Evolutionary conservation across 1,140 invertebrate genomes (phyloP).

Genomic region (Drosophila tropicalis): DNA sequence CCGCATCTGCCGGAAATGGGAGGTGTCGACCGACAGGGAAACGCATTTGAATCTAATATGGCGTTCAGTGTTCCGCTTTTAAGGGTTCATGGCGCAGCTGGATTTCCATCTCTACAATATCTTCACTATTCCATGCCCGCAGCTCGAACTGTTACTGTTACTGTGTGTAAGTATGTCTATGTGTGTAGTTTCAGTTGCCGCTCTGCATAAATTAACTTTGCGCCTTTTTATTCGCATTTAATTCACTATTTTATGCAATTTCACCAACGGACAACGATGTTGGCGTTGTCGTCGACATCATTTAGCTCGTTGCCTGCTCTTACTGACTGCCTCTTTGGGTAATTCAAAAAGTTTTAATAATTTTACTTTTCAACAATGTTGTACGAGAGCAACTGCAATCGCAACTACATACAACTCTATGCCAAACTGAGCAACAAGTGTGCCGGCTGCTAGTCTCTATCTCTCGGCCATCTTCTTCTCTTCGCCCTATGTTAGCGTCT

Average conservation of each 20-base stretch:
- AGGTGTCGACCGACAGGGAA: constrained; percentile 69
- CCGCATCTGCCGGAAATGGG: constrained; percentile 46
- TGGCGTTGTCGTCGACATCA: constrained; percentile 45
- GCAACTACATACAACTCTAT: not conserved
- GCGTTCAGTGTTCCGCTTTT: constrained; percentile 67
- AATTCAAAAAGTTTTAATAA: constrained; percentile 76
- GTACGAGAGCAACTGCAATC: constrained; percentile 28
- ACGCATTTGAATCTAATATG: constrained; percentile 76
- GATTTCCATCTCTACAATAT: constrained; percentile 19
- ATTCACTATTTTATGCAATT: constrained; percentile 55
- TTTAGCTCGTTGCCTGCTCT: constrained; percentile 59
- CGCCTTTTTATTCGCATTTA: constrained; percentile 66
- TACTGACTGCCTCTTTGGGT: constrained; percentile 32
- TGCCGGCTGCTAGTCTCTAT: constrained; percentile 6
- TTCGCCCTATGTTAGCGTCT: too few species aligned
- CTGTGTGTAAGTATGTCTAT: constrained; percentile 26
- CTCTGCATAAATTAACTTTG: constrained; percentile 69
- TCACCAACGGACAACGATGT: constrained; percentile 32
- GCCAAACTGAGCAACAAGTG: constrained; percentile 56
- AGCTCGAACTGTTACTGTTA: constrained; percentile 12
- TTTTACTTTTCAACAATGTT: constrained; percentile 66
- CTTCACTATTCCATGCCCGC: not conserved
- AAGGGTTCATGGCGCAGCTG: constrained; percentile 36
- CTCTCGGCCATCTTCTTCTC: not conserved
- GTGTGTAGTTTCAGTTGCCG: constrained; percentile 34